Conservation (phyloP, 2,888 invertebrate genomes). For the Drosophila quinaria region DNA sequence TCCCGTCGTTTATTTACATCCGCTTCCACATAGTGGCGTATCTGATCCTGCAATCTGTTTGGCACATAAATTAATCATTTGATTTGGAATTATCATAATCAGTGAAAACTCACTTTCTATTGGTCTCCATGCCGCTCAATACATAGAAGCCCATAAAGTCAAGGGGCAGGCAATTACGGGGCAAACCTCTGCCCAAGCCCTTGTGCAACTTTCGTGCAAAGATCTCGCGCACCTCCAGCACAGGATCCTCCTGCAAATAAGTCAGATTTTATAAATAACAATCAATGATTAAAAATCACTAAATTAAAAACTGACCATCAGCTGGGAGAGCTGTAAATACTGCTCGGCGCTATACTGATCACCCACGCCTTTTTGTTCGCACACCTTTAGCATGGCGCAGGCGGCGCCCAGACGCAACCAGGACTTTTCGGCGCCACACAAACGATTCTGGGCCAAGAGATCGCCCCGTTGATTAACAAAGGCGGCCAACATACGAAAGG, state of each 20-base stretch:
- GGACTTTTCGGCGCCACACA: slow-evolving; percentile 95
- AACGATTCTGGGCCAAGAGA: slow-evolving; percentile 90
- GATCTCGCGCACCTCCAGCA: slow-evolving; percentile 94
- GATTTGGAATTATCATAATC: not conserved
- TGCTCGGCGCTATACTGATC: slow-evolving; percentile 98
- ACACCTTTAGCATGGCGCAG: slow-evolving; percentile 98
- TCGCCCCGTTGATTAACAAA: slow-evolving; percentile 97
- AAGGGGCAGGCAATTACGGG: slow-evolving; percentile 95
- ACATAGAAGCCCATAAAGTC: slow-evolving; percentile 99
- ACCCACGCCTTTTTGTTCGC: slow-evolving; percentile 98
- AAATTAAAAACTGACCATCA: slow-evolving; percentile 90
- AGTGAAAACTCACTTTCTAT: slow-evolving; percentile 88
- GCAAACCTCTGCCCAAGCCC: slow-evolving; percentile 92
- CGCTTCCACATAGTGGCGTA: slow-evolving; percentile 93
- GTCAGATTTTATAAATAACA: not conserved
- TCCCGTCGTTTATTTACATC: slow-evolving; percentile 96
- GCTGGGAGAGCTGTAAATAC: slow-evolving; percentile 96
- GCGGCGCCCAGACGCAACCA: slow-evolving; percentile 97
- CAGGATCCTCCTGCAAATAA: slow-evolving; percentile 89
- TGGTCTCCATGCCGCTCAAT: slow-evolving; percentile 94
- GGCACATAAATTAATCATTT: not conserved
- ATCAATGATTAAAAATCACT: no score
- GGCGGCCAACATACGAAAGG: slow-evolving; percentile 97
- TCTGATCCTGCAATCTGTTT: slow-evolving; percentile 84
- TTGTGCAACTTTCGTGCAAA: slow-evolving; percentile 97